phyloP scores from a whole-genome alignment of 2,113 vertebrate genomes.

The Coreoperca whiteheadi region DNA sequence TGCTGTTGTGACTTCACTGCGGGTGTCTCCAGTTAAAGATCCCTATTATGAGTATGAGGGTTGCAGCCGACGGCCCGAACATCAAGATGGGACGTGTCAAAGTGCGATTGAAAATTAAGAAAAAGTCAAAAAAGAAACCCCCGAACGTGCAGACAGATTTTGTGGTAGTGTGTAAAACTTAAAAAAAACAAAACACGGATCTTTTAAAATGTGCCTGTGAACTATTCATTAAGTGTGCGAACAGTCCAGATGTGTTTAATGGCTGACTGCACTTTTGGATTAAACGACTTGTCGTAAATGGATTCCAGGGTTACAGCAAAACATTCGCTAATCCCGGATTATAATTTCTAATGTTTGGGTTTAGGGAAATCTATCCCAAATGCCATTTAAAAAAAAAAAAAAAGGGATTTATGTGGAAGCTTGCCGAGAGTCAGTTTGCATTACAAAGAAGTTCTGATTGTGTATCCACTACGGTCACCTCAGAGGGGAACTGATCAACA shows the following conservation, averaged over 20 bases:
- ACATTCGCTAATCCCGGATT: conserved; percentile 42
- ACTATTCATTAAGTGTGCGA: neutral
- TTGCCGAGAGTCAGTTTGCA: conserved; percentile 13
- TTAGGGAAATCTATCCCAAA: neutral
- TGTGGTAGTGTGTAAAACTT: too few relatives aligned
- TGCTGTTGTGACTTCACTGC: conserved; percentile 28
- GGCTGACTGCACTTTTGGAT: conserved; percentile 4
- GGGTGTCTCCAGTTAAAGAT: neutral
- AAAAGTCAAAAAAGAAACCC: neutral
- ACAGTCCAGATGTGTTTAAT: neutral
- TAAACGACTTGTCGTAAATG: conserved; percentile 26
- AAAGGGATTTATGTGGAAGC: neutral
- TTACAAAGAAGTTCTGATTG: neutral
- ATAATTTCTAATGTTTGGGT: conserved; percentile 14
- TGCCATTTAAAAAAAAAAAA: too few relatives aligned
- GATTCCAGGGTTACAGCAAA: conserved; percentile 35
- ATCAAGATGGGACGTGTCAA: neutral
- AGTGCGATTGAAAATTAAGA: neutral
- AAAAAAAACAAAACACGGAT: too few relatives aligned
- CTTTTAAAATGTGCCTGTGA: neutral
- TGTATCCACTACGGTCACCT: neutral
- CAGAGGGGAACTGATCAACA: neutral
- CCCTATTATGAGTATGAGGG: neutral
- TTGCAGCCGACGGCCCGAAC: neutral
- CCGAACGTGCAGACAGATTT: neutral